Conservation (phyloP, 2,888 invertebrate species). For the Clanis bilineata region DNA sequence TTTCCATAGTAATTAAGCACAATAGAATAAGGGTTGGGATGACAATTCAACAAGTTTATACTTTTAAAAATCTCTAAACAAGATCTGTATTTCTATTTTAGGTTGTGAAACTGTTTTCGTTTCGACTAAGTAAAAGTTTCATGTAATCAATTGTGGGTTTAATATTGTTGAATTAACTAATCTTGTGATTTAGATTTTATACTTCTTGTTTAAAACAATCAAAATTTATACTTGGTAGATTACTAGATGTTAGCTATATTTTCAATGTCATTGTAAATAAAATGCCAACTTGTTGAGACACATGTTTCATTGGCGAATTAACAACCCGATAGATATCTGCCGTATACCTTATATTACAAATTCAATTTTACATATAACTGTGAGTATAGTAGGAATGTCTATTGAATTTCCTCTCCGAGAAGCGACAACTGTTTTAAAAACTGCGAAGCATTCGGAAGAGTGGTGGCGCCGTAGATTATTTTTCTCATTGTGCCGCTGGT, state of each 20-base stretch:
- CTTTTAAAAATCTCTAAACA: constrained; percentile 24
- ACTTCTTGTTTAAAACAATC: constrained; percentile 82
- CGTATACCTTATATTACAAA: constrained; percentile 29
- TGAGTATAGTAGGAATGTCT: constrained; percentile 58
- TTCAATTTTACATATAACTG: constrained; percentile 29
- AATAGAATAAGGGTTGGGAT: constrained; percentile 73
- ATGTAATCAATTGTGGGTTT: constrained; percentile 68
- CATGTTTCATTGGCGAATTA: constrained; percentile 57
- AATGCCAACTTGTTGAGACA: constrained; percentile 81
- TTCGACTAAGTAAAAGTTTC: constrained; percentile 25
- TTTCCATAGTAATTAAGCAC: constrained; percentile 68
- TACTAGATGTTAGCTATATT: constrained; percentile 82
- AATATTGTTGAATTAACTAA: constrained; percentile 63
- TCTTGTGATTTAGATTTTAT: constrained; percentile 83
- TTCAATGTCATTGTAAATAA: constrained; percentile 83
- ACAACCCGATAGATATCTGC: constrained; percentile 39
- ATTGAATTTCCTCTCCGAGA: constrained; percentile 87
- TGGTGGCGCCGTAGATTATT: constrained; percentile 97
- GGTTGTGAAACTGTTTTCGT: constrained; percentile 50
- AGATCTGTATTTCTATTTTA: constrained; percentile 36
- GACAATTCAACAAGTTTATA: constrained; percentile 60
- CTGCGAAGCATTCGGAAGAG: constrained; percentile 95
- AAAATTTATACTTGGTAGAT: constrained; percentile 73
- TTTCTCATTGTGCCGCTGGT: constrained; percentile 87
- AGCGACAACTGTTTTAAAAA: constrained; percentile 96